Base-by-base conservation (phyloP, 2,113 vertebrate genomes). In the Pipa parva region DNA sequence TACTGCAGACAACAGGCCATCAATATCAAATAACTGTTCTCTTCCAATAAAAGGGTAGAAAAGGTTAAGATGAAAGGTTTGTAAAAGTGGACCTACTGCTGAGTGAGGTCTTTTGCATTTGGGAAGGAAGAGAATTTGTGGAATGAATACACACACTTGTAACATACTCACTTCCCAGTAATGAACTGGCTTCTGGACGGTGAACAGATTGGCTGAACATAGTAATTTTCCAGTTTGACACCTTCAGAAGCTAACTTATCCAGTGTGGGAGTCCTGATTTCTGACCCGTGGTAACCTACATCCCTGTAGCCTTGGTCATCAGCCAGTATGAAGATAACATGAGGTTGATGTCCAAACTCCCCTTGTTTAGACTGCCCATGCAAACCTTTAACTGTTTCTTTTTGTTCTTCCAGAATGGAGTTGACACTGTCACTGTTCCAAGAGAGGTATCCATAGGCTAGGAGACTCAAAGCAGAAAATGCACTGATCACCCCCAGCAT, bases 141-240 rank as follows among this genome's bases (percentile, higher is more conserved):
- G 29, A 31, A 31, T 31, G 29, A 6, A 6, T 31, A 10, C 29
- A 31, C 1, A 15, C 5, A 18, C 11, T 21, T 20, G 10, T 31
- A 22, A 48, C 1, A 45, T 64, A 78, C 89, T 89, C 87, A 99
- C 97, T 93, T 95, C 80, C 97, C 97, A 72, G 97, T 99, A 87
- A 99, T 92, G 73, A 99, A 80, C 22, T 98, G 95, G 78, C 96
- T 99, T 78, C 96, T 84, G 76, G 95, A 97, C 1, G 97, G 96
- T 7, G 92, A 97, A 81, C 97, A 99, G 67, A 99, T 94, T 11
- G 97, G 97, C 76, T 99, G 97, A 31, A 99, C 96, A 3, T 99
- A 99, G 75, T 99, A 99, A 70, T 97, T 99, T 87, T 99, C 97
- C 84, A 99, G 86, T 60, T 97, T 97, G 29, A 99, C 97, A 21